These are phyloP conservation scores for Bombus picipes DNA, from an alignment of 1,140 invertebrate genomes.

Conservation along the genomic window DNA sequence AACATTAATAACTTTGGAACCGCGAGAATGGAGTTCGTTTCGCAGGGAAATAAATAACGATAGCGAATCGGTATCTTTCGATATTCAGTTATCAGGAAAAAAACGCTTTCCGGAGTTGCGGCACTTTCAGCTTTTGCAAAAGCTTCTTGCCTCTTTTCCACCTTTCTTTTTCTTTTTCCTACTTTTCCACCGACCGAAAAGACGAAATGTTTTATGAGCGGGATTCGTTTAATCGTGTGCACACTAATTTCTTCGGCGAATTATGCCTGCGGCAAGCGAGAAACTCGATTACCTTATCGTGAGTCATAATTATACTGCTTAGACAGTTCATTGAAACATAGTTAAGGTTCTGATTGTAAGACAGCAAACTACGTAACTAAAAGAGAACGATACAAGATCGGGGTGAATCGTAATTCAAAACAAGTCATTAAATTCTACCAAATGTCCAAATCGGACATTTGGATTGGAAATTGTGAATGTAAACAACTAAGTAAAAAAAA, in stretches of 20 bases:
- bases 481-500: too few species aligned
- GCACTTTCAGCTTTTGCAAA: neutral
- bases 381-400: neutral
- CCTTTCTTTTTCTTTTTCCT: too few species aligned
- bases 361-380: neutral
- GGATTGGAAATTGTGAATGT: too few species aligned
- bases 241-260: neutral
- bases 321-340: slow-evolving; percentile 6
- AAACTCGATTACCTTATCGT: neutral
- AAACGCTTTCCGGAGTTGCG: slow-evolving; percentile 7
- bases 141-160: neutral
- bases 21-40: slow-evolving; percentile 4
- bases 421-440: too few species aligned
- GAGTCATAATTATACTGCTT: slow-evolving; percentile 10
- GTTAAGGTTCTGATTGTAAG: neutral
- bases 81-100: slow-evolving; percentile 42
- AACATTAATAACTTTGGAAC: slow-evolving; percentile 26
- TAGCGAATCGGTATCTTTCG: slow-evolving; percentile 46
- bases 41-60: slow-evolving; percentile 41
- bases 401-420: neutral
- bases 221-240: slow-evolving; percentile 24
- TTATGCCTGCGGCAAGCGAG: neutral
- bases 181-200: neutral
- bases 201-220: slow-evolving; percentile 18
- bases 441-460: too few species aligned